A percentile compares a stretch with the other conserved stretches of the same genome.
Conservation (phyloP, 2,888 invertebrate species). For the Nomada fabriciana region DNA sequence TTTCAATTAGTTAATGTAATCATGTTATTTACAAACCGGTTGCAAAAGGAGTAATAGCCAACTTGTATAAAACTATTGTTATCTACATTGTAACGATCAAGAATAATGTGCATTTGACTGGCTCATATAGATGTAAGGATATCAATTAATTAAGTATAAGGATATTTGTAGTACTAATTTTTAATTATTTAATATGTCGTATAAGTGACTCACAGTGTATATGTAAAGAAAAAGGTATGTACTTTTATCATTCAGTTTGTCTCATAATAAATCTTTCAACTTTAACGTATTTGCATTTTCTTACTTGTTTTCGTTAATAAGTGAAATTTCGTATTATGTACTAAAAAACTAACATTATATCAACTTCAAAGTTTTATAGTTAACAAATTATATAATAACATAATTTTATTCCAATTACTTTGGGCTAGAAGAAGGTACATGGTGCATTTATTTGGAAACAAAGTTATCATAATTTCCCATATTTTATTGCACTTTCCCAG, state of each 20-base stretch:
- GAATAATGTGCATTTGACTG: slow-evolving; percentile 65
- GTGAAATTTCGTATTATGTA: background rate
- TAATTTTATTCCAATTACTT: too few relatives aligned
- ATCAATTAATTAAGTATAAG: slow-evolving; percentile 61
- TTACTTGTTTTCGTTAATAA: background rate
- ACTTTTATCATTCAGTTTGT: slow-evolving; percentile 68
- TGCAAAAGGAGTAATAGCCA: slow-evolving; percentile 63
- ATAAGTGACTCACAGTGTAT: slow-evolving; percentile 60
- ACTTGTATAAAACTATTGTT: slow-evolving; percentile 74
- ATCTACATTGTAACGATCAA: slow-evolving; percentile 63
- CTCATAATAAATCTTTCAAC: slow-evolving; percentile 78
- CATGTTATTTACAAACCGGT: slow-evolving; percentile 65
- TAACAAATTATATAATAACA: too few relatives aligned
- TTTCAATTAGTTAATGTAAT: slow-evolving; percentile 53
- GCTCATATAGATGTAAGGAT: slow-evolving; percentile 67
- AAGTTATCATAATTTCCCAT: slow-evolving; percentile 65
- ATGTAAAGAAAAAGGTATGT: slow-evolving; percentile 64
- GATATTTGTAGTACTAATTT: slow-evolving; percentile 67
- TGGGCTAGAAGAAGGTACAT: background rate
- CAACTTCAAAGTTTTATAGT: too few relatives aligned
- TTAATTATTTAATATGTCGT: slow-evolving; percentile 70
- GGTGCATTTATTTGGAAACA: slow-evolving; percentile 17
- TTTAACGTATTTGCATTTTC: slow-evolving; percentile 63
- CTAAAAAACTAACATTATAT: background rate
- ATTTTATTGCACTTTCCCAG: slow-evolving; percentile 83